phyloP scores from a whole-genome alignment of 2,888 invertebrate genomes.

The Eilema griseolum region DNA sequence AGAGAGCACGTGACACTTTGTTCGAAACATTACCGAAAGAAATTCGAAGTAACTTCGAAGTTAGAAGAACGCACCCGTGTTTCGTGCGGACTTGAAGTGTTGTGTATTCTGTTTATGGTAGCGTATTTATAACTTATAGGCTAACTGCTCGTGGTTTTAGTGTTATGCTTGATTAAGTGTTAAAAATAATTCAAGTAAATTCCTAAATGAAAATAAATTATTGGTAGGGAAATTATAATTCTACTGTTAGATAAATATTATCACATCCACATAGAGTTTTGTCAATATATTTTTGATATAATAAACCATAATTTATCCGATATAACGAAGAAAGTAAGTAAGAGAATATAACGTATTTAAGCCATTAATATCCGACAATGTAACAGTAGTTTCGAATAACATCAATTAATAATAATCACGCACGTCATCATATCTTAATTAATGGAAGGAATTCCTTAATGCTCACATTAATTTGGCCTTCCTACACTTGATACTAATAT shows the following conservation, averaged over 20 bases:
- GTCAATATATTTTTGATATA: not conserved
- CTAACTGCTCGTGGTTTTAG: too few species aligned
- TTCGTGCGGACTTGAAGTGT: too few species aligned
- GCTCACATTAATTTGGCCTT: conserved; percentile 47
- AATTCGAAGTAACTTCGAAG: too few species aligned
- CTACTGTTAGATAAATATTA: not conserved
- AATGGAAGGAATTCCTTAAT: conserved; percentile 55
- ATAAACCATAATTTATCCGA: not conserved
- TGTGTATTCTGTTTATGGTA: not conserved
- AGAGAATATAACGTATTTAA: conserved; percentile 24
- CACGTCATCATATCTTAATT: conserved; percentile 55
- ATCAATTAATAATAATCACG: conserved; percentile 59
- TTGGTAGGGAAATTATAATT: not conserved
- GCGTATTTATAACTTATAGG: not conserved
- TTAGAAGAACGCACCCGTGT: too few species aligned
- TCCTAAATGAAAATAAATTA: not conserved
- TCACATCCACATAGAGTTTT: not conserved
- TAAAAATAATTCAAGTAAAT: not conserved
- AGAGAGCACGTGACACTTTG: not conserved
- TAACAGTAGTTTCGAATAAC: conserved; percentile 51
- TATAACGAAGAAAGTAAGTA: conserved; percentile 11
- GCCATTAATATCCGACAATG: conserved; percentile 31
- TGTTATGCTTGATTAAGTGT: not conserved
- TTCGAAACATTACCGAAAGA: too few species aligned
- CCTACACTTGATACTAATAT: conserved; percentile 38